A percentile compares a stretch with the other conserved stretches of the same genome.
phyloP scores from a whole-genome alignment of 2,113 vertebrate genomes.

The Pelobates fuscus region DNA sequence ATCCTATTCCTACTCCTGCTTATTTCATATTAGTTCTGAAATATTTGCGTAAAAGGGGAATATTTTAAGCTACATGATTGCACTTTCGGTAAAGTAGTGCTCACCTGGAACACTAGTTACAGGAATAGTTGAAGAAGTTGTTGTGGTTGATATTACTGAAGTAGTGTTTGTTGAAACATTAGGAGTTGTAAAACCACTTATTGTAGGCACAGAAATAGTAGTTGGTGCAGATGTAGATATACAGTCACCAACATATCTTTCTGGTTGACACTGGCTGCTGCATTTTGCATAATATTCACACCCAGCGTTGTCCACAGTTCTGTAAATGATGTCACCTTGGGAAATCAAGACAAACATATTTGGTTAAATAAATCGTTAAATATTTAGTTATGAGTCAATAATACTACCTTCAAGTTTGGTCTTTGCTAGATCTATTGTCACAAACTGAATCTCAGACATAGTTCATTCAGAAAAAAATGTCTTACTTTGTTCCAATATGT shows the following conservation, averaged over 20 bases:
- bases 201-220: background rate
- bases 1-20: too few relatives aligned
- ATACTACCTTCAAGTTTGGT: too few relatives aligned
- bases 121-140: background rate
- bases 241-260: constrained; percentile 20
- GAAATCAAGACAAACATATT: background rate
- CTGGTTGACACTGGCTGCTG: background rate
- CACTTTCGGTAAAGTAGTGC: too few relatives aligned
- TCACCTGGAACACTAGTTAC: background rate
- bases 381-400: too few relatives aligned
- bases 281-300: constrained; percentile 42
- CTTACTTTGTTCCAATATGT: too few relatives aligned
- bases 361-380: background rate
- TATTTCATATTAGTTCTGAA: too few relatives aligned
- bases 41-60: too few relatives aligned
- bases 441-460: too few relatives aligned
- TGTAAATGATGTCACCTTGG: constrained; percentile 21
- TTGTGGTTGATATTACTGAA: background rate
- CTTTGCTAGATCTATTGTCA: too few relatives aligned
- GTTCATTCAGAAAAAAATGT: too few relatives aligned
- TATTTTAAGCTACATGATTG: too few relatives aligned
- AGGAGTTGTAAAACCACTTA: background rate
- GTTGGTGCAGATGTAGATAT: background rate
- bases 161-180: background rate
- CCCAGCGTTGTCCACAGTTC: background rate